Conservation (phyloP, 2,797 vertebrate genomes). For the Anas georgica region DNA sequence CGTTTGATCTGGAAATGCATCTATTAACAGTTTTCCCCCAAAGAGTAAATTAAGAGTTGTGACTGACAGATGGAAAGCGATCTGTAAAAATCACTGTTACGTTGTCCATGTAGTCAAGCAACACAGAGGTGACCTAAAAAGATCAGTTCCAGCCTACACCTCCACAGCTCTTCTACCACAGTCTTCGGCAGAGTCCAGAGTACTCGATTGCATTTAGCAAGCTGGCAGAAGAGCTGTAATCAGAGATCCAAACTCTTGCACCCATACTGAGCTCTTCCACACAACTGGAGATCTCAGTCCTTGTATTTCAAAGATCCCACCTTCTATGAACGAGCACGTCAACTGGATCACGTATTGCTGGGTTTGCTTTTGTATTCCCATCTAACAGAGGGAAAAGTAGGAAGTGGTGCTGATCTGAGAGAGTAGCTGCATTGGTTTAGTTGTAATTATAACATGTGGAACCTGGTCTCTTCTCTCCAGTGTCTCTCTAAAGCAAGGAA, state of each 20-base stretch:
- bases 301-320: not conserved
- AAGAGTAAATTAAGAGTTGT: not conserved
- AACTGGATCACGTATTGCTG: slow-evolving; percentile 10
- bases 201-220: not conserved
- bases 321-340: not conserved
- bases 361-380: not conserved
- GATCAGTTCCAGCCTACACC: not conserved
- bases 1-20: not conserved
- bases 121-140: not conserved
- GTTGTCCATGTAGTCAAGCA: not conserved
- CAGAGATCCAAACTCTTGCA: not conserved
- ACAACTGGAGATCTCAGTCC: not conserved
- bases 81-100: not conserved
- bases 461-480: not conserved
- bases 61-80: not conserved
- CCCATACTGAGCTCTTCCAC: not conserved
- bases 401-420: not conserved
- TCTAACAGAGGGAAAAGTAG: not conserved
- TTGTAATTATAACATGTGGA: not conserved
- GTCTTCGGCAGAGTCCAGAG: not conserved
- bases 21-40: not conserved
- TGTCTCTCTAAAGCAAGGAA: not conserved
- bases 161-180: not conserved
- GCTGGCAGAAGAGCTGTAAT: not conserved
- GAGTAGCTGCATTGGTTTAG: slow-evolving; percentile 17